Conservation (phyloP, 1,140 invertebrate genomes). For the Anastrepha obliqua region DNA sequence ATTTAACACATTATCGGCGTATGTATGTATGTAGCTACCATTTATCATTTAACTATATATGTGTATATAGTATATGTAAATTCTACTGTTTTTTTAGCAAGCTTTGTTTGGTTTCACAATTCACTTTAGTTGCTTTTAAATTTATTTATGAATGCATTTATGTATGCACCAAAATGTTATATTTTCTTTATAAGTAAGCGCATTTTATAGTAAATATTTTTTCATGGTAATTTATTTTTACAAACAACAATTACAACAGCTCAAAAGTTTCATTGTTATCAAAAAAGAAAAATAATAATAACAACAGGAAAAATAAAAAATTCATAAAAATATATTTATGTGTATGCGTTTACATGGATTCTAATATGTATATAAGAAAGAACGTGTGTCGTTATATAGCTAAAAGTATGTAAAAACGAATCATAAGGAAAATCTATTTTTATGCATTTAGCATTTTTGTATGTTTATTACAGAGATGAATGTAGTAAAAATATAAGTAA, state of each 20-base stretch:
- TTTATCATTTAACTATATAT: not conserved
- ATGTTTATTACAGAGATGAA: not conserved
- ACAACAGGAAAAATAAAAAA: too few species aligned
- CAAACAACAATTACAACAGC: not conserved
- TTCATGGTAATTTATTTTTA: not conserved
- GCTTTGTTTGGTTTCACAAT: slow-evolving; percentile 14
- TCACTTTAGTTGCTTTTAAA: not conserved
- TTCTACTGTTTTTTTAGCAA: not conserved
- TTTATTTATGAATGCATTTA: not conserved
- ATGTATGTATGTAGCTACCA: slow-evolving; percentile 10
- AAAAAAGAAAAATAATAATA: too few species aligned
- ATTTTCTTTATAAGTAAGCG: not conserved
- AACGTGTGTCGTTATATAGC: not conserved
- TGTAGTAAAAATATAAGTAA: not conserved
- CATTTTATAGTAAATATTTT: slow-evolving; percentile 6
- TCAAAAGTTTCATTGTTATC: too few species aligned
- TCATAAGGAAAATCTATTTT: not conserved
- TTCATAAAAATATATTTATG: not conserved
- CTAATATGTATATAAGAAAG: not conserved
- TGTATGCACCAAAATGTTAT: too few species aligned
- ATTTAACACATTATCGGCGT: slow-evolving; percentile 42
- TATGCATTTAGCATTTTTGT: not conserved
- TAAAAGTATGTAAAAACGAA: too few species aligned
- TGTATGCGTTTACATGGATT: not conserved
- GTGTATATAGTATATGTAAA: slow-evolving; percentile 8